A percentile compares a stretch with the other conserved stretches of the same genome.
These are phyloP conservation scores for Cataglyphis cursor DNA, from an alignment of 2,888 invertebrate genomes.

Conservation along the genomic window DNA sequence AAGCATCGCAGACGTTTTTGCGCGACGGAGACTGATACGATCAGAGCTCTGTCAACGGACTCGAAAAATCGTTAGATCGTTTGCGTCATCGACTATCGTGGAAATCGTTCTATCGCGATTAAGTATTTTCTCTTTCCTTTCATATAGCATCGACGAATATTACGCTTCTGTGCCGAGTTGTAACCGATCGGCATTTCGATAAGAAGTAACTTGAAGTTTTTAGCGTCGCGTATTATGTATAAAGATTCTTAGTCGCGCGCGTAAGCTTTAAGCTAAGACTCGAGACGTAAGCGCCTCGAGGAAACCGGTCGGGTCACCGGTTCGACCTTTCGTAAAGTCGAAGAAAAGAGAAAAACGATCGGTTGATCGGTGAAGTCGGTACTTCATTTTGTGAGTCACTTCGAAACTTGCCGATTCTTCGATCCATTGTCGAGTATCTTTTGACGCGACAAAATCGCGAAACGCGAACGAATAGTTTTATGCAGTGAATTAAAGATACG, in stretches of 20 bases:
- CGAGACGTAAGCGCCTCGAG: slow-evolving; percentile 43
- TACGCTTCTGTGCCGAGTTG: background rate
- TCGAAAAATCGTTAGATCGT: slow-evolving; percentile 16
- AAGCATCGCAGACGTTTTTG: slow-evolving; percentile 32
- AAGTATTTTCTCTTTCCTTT: background rate
- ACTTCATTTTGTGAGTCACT: slow-evolving; percentile 61
- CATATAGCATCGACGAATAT: background rate
- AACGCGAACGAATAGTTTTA: background rate
- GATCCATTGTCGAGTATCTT: background rate
- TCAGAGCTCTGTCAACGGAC: background rate
- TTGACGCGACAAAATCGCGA: background rate
- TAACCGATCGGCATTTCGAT: background rate
- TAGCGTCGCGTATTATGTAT: background rate
- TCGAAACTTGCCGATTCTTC: background rate
- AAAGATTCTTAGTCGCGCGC: slow-evolving; percentile 15
- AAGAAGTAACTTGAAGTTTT: background rate
- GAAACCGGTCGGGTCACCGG: slow-evolving; percentile 67
- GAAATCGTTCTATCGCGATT: slow-evolving; percentile 1
- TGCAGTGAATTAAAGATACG: background rate
- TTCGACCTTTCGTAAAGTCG: slow-evolving; percentile 63
- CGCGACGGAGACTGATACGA: slow-evolving; percentile 8
- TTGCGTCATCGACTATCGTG: slow-evolving; percentile 15
- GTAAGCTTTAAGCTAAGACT: slow-evolving; percentile 36
- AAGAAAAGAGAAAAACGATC: slow-evolving; percentile 46
- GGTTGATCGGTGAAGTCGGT: slow-evolving; percentile 42